Conservation (phyloP, 2,113 vertebrate species). For the Micronycteris hirsuta region DNA sequence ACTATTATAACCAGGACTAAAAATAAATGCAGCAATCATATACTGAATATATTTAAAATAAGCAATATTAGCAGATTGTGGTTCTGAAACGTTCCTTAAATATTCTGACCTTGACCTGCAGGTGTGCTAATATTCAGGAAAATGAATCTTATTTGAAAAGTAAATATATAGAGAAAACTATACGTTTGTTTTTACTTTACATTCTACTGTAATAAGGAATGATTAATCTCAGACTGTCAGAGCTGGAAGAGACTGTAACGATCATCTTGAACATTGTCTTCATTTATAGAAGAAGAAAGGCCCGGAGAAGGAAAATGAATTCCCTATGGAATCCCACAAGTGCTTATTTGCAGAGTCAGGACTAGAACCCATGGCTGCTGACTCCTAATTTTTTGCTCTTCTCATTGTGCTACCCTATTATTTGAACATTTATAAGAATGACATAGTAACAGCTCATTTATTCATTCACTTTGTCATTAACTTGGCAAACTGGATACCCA, state of each 20-base stretch:
- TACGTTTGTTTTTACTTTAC: background rate
- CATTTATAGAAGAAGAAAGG: background rate
- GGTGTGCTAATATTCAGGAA: background rate
- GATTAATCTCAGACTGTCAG: background rate
- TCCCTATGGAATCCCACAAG: background rate
- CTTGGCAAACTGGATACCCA: background rate
- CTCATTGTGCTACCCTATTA: background rate
- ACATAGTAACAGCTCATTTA: background rate
- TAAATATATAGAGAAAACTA: conserved; percentile 7
- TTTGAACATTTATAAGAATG: background rate
- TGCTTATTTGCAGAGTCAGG: background rate
- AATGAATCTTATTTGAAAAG: conserved; percentile 5
- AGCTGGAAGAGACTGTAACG: background rate
- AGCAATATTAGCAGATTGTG: conserved; percentile 14
- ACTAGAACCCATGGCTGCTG: background rate
- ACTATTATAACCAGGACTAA: conserved; percentile 17
- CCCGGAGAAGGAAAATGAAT: background rate
- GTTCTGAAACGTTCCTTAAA: background rate
- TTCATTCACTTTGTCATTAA: background rate
- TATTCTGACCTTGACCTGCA: background rate
- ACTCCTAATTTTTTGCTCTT: background rate
- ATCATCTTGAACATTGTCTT: background rate
- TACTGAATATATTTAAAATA: conserved; percentile 48
- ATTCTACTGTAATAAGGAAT: background rate
- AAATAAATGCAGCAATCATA: conserved; percentile 36